phyloP scores from a whole-genome alignment of 64 coral and sea anemone genomes.

The Porites lutea region DNA sequence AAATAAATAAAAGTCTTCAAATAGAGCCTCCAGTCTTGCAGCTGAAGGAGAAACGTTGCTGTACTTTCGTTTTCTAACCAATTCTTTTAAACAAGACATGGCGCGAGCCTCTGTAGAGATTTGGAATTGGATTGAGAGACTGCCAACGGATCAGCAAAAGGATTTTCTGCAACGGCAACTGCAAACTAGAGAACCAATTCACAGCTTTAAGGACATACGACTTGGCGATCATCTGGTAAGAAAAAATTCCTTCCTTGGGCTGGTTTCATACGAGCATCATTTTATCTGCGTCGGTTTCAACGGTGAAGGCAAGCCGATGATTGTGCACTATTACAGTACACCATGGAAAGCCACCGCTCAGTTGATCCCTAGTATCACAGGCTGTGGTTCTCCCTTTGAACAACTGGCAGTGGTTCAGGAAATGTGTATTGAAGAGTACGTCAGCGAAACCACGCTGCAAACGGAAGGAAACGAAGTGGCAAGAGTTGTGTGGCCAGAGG shows the following conservation, averaged over 20 bases:
- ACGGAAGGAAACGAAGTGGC: conserved; percentile 34
- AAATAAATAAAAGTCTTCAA: too few relatives aligned
- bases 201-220: conserved; percentile 20
- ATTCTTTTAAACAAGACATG: neutral
- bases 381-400: conserved; percentile 15
- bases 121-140: conserved; percentile 16
- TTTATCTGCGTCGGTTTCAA: conserved; percentile 25
- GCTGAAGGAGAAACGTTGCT: too few relatives aligned
- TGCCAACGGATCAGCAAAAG: neutral
- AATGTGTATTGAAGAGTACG: conserved; percentile 32
- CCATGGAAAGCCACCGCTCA: conserved; percentile 13
- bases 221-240: conserved; percentile 24
- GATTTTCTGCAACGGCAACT: conserved; percentile 7
- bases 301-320: conserved; percentile 20
- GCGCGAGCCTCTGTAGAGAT: neutral
- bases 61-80: too few relatives aligned
- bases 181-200: conserved; percentile 40
- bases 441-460: conserved; percentile 14
- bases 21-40: too few relatives aligned
- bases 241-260: neutral
- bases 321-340: conserved; percentile 37
- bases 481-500: conserved; percentile 66
- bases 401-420: conserved; percentile 26
- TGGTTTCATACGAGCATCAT: conserved; percentile 35
- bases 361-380: neutral